These are phyloP conservation scores for Thalassarche chlororhynchos DNA, from an alignment of 2,113 vertebrate species.

Conservation along the genomic window DNA sequence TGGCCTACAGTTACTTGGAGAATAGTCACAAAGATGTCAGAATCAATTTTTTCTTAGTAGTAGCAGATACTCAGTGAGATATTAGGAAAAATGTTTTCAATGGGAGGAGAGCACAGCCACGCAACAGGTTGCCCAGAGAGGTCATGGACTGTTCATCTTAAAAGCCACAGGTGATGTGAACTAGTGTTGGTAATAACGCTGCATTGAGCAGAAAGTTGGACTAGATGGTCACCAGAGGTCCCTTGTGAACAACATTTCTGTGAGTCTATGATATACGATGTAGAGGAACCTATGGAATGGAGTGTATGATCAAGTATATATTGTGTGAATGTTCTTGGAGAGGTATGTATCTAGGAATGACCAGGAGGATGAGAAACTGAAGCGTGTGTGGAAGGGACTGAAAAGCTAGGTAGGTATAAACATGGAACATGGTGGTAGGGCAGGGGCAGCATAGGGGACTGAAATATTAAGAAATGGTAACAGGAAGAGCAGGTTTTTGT, in stretches of 20 bases:
- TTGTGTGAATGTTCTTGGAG: not conserved
- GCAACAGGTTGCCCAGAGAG: not conserved
- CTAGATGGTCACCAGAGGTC: not conserved
- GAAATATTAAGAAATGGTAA: not conserved
- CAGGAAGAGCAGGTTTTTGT: not conserved
- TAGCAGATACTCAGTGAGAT: rapidly evolving
- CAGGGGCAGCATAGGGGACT: not conserved
- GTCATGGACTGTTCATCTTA: not conserved
- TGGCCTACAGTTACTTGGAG: not conserved
- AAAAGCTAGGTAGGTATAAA: not conserved
- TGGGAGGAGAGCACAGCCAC: not conserved
- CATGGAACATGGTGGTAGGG: not conserved
- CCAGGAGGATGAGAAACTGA: not conserved
- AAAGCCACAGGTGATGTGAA: not conserved
- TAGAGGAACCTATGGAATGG: not conserved
- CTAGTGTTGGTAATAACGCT: not conserved
- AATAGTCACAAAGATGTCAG: not conserved
- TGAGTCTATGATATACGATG: not conserved
- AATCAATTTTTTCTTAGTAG: not conserved
- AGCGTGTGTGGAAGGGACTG: not conserved
- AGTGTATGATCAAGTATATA: not conserved
- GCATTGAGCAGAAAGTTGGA: not conserved
- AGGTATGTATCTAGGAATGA: not conserved
- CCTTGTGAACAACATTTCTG: not conserved
- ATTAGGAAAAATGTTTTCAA: not conserved